Conservation (phyloP, 1,140 invertebrate species). For the Drosophila repleta region DNA sequence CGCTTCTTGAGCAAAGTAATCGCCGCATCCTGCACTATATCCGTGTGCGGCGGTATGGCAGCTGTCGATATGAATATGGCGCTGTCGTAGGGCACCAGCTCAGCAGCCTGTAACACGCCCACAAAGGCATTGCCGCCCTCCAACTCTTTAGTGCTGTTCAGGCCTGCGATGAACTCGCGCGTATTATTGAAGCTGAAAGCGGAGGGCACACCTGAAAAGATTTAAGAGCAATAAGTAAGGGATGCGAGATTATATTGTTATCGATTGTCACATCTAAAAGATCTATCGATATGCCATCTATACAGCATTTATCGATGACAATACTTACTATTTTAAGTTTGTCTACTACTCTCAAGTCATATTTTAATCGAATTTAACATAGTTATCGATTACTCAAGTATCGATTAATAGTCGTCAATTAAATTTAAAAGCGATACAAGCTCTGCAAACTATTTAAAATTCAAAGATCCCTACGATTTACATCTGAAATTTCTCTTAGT, state of each 20-base stretch:
- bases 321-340: background rate
- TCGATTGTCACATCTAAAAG: no score
- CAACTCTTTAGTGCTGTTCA: conserved; percentile 80
- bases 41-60: conserved; percentile 84
- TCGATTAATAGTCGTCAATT: no score
- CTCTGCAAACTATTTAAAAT: no score
- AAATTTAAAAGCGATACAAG: no score
- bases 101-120: conserved; percentile 83
- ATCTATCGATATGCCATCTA: background rate
- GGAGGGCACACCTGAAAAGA: conserved; percentile 63
- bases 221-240: no score
- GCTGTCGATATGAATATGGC: conserved; percentile 86
- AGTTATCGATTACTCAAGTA: no score
- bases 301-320: background rate
- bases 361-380: no score
- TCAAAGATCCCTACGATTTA: no score
- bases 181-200: conserved; percentile 83
- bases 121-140: conserved; percentile 77
- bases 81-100: conserved; percentile 86
- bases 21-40: conserved; percentile 84
- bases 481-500: no score
- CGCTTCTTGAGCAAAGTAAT: conserved; percentile 85
- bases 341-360: no score
- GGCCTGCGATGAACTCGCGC: conserved; percentile 76
- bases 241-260: no score